Conservation (phyloP, 2,797 vertebrate species). For the Paguma larvata region DNA sequence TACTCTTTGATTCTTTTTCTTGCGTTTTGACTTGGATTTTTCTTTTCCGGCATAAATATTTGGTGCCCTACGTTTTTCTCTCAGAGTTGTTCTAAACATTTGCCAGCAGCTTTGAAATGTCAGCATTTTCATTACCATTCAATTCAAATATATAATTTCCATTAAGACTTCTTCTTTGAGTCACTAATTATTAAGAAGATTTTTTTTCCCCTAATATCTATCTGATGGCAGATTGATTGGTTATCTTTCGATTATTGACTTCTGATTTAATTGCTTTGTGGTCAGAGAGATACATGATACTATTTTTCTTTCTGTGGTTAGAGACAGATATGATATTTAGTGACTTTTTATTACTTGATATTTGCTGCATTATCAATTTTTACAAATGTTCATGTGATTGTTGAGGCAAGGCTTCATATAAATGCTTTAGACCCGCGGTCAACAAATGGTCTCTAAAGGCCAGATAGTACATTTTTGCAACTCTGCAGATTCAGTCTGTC, state of each 20-base stretch:
- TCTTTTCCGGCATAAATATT: constrained; percentile 19
- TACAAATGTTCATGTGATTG: neutral
- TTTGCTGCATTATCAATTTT: constrained; percentile 22
- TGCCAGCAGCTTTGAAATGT: constrained; percentile 33
- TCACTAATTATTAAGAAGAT: constrained; percentile 35
- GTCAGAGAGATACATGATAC: neutral
- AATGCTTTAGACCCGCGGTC: neutral
- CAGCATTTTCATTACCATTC: constrained; percentile 14
- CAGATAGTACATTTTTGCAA: neutral
- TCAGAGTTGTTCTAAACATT: constrained; percentile 33
- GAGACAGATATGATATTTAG: neutral
- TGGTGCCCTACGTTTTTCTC: neutral
- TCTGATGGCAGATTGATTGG: neutral
- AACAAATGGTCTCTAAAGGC: neutral
- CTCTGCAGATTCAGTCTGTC: neutral
- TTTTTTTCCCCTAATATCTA: neutral
- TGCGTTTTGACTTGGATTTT: neutral
- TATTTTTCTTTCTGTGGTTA: neutral
- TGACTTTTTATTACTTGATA: neutral
- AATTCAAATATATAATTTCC: constrained; percentile 36
- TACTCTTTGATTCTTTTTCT: neutral
- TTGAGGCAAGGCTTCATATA: neutral
- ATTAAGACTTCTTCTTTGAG: constrained; percentile 42
- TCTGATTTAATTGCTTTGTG: neutral
- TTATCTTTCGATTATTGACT: constrained; percentile 35